Evolutionary conservation across 1,140 invertebrate genomes (phyloP), one percentile per base, ranked within the genome.

Genomic region (Macrobrachium nipponense): DNA sequence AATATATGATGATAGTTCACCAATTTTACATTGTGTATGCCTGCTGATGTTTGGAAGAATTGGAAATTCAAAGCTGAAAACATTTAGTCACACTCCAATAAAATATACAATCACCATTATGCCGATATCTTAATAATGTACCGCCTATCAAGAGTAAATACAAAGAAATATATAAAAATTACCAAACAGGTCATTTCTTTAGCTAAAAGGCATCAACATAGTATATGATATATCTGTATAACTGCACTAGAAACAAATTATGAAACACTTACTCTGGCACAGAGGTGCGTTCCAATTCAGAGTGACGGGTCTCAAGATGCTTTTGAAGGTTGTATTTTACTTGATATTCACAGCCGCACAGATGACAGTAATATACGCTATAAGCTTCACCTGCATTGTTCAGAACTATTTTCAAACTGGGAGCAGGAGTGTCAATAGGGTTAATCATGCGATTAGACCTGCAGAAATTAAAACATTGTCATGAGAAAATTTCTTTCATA

Each of bases 271-370:
- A 90, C 90, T 92, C 91, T 14, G 94, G 94, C 72, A 92, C 88
- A 44, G 88, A 89, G 89, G 93, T 91, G 90, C 93, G 90, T 91
- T 94, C 92, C 89, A 93, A 92, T 90, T 93, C 90, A 76, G 90
- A 90, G 88, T 94, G 94, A 87, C 93, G 92, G 36, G 82, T 79
- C 87, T 91, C 91, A 84, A 94, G 91, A 90, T 95, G 94, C 90
- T 91, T 91, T 90, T 93, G 93, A 86, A 95, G 91, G 91, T 95
- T 95, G 80, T 94, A 94, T 90, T 95, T 95, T 64, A 94, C 92
- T 58, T 94, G 92, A 89, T 94, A 94, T 89, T 95, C 94, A 77
- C 92, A 93, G 10, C 94, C 94, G 91, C 94, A 95, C 62, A 95
- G 92, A 88, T 94, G 92, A 89, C 94, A 95, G 90, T 94, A 95